Evolutionary conservation across 2,113 vertebrate genomes (phyloP), one percentile per base, ranked within the genome.

Genomic region (Percina caprodes): DNA sequence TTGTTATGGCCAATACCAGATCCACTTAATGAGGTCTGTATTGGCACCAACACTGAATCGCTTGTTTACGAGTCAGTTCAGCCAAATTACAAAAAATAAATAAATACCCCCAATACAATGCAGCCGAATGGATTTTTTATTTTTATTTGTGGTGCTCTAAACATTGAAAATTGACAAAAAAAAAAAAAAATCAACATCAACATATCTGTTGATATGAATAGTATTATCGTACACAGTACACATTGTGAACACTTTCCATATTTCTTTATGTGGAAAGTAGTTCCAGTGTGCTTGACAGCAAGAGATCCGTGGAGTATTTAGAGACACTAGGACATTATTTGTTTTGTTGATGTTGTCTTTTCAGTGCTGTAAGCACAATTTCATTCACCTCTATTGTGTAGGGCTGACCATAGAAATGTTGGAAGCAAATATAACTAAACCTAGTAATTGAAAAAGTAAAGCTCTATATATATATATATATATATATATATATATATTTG

Each of bases 1-100:
- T 69, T 23, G 3, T 76, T 73, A 58, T 61, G 60, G 45, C 70
- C 33, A 48, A n/a, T 21, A 51, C 56, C 45, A 56, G 62, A 62
- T 68, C 55, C 35, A 30, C 59, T 51, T 46, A 54, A 79, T 60
- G 65, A 7, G 45, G n/a, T 60, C 18, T 21, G 21, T 15, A 2
- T n/a, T 77, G 39, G 67, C 61, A 69, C 14, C 2, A 3, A 3
- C 1, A 19, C 66, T 16, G 54, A 63, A 19, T 6, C 1, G 0
- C 13, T 33, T 23, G 9, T 68, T 23, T 19, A 69, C 54, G 55
- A 35, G 30, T 48, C 2, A 6, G 16, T 49, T 42, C 66, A 59
- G 18, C 26, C 49, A 75, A 49, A 49, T 46, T 14, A 21, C 39
- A 26, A 54, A 23, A 24, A 39, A 62, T 30, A 19, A 16, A 23